These are phyloP conservation scores for Buphagus erythrorhynchus DNA, from an alignment of 2,797 vertebrate species.

Conservation along the genomic window DNA sequence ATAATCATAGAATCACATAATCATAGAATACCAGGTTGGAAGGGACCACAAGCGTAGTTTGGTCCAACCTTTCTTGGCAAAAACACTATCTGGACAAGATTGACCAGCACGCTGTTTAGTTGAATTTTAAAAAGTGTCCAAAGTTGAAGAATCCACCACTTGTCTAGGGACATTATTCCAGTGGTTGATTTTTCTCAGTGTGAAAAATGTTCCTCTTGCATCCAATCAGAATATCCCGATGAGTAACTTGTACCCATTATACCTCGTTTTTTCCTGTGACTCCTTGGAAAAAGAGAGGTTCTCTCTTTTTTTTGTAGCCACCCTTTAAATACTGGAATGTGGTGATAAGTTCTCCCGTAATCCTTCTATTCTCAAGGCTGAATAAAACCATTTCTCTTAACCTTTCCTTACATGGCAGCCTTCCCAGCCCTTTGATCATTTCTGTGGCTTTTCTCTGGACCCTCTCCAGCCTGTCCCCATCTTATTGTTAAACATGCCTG, in stretches of 20 bases:
- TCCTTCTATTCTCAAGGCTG: background rate
- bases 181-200: background rate
- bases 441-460: background rate
- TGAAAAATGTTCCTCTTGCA: background rate
- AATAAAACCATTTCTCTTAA: background rate
- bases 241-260: background rate
- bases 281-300: background rate
- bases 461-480: background rate
- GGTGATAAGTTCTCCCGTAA: background rate
- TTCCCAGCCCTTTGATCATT: background rate
- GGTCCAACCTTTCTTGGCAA: background rate
- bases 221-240: background rate
- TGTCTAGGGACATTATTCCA: background rate
- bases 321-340: background rate
- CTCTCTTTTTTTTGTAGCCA: background rate
- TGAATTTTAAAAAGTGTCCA: background rate
- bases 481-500: background rate
- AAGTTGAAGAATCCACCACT: background rate
- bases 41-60: background rate
- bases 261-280: background rate
- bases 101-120: background rate
- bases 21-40: background rate
- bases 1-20: background rate
- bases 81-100: background rate
- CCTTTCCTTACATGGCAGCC: background rate